A percentile compares a stretch with the other conserved stretches of the same genome.
These are phyloP conservation scores for Geopemphigus sp. DNA, from an alignment of 1,140 invertebrate species.

Conservation along the genomic window DNA sequence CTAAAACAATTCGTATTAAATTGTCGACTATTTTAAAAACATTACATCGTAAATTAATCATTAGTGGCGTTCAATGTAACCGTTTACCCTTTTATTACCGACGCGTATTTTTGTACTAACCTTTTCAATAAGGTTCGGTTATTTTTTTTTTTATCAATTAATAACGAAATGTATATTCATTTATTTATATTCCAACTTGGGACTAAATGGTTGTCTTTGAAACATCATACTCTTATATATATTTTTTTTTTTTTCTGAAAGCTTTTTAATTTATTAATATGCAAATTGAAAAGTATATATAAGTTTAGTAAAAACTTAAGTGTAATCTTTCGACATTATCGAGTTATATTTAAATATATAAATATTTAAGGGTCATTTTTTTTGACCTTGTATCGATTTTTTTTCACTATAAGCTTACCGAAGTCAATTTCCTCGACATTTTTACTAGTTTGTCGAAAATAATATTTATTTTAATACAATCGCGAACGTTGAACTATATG, in stretches of 20 bases:
- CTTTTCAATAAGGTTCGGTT: background rate
- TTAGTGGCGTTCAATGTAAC: background rate
- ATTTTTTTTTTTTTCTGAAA: background rate
- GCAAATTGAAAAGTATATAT: background rate
- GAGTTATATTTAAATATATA: background rate
- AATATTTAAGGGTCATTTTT: background rate
- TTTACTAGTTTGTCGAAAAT: no score
- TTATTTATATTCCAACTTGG: background rate
- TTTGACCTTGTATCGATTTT: background rate
- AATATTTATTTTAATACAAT: background rate
- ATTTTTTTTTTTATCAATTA: conserved; percentile 10
- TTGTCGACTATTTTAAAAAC: background rate
- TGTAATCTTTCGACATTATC: background rate
- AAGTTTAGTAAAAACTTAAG: background rate
- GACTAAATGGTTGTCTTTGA: conserved; percentile 1
- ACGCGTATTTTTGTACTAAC: background rate
- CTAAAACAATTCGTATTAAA: background rate
- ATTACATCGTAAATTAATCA: background rate
- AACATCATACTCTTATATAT: background rate
- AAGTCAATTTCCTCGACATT: background rate
- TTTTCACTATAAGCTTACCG: background rate
- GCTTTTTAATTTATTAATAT: conserved; percentile 2
- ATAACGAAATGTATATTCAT: background rate
- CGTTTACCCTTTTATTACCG: background rate
- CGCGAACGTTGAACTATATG: no score